Evolutionary conservation across 2,888 invertebrate genomes (phyloP).

Genomic region (Ochropleura leucogaster): DNA sequence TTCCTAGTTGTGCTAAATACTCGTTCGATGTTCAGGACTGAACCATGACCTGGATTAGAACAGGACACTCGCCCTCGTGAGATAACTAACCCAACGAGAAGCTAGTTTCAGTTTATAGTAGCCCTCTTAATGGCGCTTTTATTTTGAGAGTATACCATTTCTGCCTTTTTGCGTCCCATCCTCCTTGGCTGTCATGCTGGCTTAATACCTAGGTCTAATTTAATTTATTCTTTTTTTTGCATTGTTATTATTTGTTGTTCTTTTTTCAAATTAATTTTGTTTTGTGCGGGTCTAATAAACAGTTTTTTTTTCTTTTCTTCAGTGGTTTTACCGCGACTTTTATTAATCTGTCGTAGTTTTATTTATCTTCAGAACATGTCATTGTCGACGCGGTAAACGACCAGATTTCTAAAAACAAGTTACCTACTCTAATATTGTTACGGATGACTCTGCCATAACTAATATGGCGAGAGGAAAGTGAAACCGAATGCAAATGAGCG

Average conservation of each 20-base stretch:
- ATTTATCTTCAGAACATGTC: background rate
- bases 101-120: background rate
- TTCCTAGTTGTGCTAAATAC: no score
- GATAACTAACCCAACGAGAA: background rate
- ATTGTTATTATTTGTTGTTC: no score
- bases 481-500: constrained; percentile 68
- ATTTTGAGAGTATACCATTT: no score
- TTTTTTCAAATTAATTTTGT: no score
- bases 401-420: constrained; percentile 73
- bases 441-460: constrained; percentile 61
- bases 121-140: background rate
- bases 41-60: background rate
- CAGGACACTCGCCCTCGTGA: background rate
- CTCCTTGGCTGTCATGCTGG: no score
- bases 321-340: background rate
- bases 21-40: no score
- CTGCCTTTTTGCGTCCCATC: no score
- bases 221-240: no score
- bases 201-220: no score
- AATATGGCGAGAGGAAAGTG: constrained; percentile 80
- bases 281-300: no score
- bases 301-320: background rate
- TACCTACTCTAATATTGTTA: constrained; percentile 45
- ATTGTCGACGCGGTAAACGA: constrained; percentile 11
- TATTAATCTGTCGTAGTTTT: background rate